Conservation (phyloP, 1,140 invertebrate species). For the Leptopilina boulardi region DNA sequence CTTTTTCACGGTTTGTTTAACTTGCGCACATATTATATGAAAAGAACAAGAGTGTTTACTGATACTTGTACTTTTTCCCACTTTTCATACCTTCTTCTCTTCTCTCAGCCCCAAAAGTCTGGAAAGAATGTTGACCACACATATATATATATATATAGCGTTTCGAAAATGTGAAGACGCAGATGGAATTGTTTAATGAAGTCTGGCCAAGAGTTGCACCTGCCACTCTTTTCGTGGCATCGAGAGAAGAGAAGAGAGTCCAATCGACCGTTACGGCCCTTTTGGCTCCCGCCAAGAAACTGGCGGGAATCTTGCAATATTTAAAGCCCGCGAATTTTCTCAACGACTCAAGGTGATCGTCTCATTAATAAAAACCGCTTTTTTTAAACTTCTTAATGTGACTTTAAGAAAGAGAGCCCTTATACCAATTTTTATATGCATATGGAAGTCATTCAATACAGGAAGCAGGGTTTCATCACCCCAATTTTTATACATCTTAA, state of each 20-base stretch:
- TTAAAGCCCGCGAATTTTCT: background rate
- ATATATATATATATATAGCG: too few species aligned
- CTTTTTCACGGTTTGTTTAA: background rate
- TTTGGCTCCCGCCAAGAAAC: constrained; percentile 6
- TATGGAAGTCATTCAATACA: background rate
- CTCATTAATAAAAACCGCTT: background rate
- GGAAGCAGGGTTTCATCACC: background rate
- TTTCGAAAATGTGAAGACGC: background rate
- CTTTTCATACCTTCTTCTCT: background rate
- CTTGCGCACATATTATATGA: background rate
- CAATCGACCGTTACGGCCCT: constrained; percentile 2
- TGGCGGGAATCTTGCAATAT: constrained; percentile 11
- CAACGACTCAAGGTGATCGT: constrained; percentile 2
- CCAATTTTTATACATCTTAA: background rate
- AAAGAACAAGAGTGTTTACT: background rate
- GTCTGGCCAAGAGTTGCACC: background rate
- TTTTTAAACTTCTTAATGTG: background rate
- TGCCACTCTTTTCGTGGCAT: background rate
- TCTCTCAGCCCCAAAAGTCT: too few species aligned
- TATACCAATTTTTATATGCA: background rate
- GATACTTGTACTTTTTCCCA: constrained; percentile 3
- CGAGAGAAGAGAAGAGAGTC: too few species aligned
- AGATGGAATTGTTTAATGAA: constrained; percentile 18
- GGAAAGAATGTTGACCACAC: constrained; percentile 1
- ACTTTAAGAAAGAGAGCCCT: background rate